These are phyloP conservation scores for Rotaria magnacalcarata DNA, from an alignment of 2,888 invertebrate genomes.

Conservation along the genomic window DNA sequence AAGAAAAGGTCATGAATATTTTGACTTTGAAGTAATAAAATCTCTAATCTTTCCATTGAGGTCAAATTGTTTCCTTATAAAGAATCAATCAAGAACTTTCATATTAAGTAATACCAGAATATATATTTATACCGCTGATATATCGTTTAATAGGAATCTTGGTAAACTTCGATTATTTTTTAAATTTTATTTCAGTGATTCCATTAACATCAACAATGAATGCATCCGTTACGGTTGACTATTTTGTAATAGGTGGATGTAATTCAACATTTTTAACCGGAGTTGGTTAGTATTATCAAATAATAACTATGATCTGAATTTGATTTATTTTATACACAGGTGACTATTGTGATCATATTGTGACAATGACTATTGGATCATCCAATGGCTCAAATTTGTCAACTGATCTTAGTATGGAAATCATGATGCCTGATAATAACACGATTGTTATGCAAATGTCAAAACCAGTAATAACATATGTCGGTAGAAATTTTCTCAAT, in stretches of 20 bases:
- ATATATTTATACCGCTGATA: no score
- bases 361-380: neutral
- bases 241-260: neutral
- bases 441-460: slow-evolving; percentile 17
- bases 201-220: neutral
- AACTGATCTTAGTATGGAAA: neutral
- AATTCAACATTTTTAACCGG: neutral
- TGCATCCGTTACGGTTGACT: neutral
- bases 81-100: no score
- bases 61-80: no score
- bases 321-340: neutral
- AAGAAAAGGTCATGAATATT: no score
- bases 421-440: neutral
- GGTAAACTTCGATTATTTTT: neutral
- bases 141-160: no score
- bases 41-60: no score
- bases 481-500: neutral
- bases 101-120: neutral
- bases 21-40: no score
- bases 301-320: neutral
- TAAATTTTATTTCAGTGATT: neutral
- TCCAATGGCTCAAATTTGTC: neutral
- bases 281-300: neutral
- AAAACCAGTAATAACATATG: neutral
- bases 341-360: slow-evolving; percentile 14